Conservation (phyloP, 2,113 vertebrate genomes). For the Corythoichthys intestinalis region DNA sequence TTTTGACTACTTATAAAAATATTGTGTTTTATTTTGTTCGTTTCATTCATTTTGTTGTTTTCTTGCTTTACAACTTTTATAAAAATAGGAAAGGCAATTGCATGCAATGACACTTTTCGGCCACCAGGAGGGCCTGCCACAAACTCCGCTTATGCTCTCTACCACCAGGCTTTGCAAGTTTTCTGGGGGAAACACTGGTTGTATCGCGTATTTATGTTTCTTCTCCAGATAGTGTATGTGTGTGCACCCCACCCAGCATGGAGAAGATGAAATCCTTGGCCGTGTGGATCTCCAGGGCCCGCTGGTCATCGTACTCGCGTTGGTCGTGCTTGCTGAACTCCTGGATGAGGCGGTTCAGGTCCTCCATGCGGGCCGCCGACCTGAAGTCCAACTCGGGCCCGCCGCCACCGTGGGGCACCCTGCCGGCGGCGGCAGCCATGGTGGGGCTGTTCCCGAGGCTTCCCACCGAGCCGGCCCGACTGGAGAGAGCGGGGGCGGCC, state of each 20-base stretch:
- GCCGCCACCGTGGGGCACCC: slow-evolving; percentile 32
- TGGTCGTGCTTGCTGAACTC: slow-evolving; percentile 91
- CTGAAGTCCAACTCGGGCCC: slow-evolving; percentile 89
- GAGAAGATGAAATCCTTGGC: slow-evolving; percentile 99
- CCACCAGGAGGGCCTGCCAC: too few species aligned
- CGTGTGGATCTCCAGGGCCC: slow-evolving; percentile 96
- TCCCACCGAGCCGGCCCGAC: slow-evolving; percentile 76
- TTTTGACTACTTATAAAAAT: too few species aligned
- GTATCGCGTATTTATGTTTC: neutral
- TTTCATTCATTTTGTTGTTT: too few species aligned
- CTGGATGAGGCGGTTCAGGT: slow-evolving; percentile 87
- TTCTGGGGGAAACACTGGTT: neutral
- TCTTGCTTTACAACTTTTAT: too few species aligned
- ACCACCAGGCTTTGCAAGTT: too few species aligned
- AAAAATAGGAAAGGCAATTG: too few species aligned
- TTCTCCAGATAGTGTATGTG: neutral
- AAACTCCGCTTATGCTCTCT: too few species aligned
- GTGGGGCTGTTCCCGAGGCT: slow-evolving; percentile 73
- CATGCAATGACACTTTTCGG: too few species aligned
- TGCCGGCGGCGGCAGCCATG: slow-evolving; percentile 64
- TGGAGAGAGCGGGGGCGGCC: slow-evolving; percentile 84
- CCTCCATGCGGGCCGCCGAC: slow-evolving; percentile 87
- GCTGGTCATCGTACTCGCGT: slow-evolving; percentile 93
- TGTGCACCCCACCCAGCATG: slow-evolving; percentile 81
- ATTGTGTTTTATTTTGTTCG: too few species aligned